A percentile compares a stretch with the other conserved stretches of the same genome.
Conservation (phyloP, 2,113 vertebrate species). For the Cololabis saira region DNA sequence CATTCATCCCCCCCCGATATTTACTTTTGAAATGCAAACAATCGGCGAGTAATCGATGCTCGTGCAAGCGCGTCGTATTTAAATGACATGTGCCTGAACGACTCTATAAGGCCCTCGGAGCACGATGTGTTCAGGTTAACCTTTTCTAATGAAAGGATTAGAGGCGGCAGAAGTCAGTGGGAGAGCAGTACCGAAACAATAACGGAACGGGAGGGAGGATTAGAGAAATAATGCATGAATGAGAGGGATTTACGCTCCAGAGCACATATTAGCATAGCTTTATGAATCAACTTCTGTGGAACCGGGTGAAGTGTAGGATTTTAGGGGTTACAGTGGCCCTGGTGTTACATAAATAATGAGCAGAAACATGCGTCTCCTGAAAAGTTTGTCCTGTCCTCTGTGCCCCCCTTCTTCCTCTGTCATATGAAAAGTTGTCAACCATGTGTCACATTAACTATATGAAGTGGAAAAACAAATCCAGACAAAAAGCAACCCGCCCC, state of each 20-base stretch:
- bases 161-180: constrained; percentile 20
- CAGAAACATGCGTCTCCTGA: not conserved
- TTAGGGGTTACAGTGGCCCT: constrained; percentile 23
- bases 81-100: constrained; percentile 22
- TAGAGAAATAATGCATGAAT: constrained; percentile 51
- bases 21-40: too few relatives aligned
- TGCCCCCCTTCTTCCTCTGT: too few relatives aligned
- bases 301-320: constrained; percentile 14
- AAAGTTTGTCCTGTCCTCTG: not conserved
- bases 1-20: too few relatives aligned
- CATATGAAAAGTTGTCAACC: constrained; percentile 18
- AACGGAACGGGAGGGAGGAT: constrained; percentile 48
- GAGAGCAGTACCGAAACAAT: constrained; percentile 36
- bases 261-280: constrained; percentile 35
- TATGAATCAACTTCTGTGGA: constrained; percentile 43
- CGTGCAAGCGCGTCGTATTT: constrained; percentile 6
- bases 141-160: constrained; percentile 36
- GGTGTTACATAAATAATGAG: constrained; percentile 4
- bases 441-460: constrained; percentile 20
- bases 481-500: constrained; percentile 32
- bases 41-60: too few relatives aligned
- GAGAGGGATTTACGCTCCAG: constrained; percentile 50
- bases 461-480: constrained; percentile 11
- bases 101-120: constrained; percentile 48
- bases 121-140: constrained; percentile 22